Conservation (phyloP, 2,797 vertebrate genomes). For the Karalla daura region DNA sequence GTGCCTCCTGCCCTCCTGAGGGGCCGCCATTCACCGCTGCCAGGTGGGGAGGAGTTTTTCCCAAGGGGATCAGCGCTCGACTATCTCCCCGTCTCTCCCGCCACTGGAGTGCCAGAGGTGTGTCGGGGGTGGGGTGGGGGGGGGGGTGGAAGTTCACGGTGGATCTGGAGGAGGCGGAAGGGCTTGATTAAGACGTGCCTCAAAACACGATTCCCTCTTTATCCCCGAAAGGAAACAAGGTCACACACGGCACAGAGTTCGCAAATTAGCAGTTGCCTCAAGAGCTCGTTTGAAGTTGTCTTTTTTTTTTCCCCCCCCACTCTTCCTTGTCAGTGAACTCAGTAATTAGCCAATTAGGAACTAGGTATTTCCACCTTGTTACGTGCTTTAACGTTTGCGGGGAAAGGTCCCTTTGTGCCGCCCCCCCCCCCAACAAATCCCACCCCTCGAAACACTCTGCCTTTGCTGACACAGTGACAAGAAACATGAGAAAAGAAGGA, state of each 20-base stretch:
- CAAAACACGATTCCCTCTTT: slow-evolving; percentile 50
- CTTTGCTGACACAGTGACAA: slow-evolving; percentile 19
- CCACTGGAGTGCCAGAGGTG: slow-evolving; percentile 30
- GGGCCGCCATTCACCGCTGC: slow-evolving; percentile 62
- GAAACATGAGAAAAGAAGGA: slow-evolving; percentile 1
- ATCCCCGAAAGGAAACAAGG: slow-evolving; percentile 33
- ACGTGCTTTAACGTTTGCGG: slow-evolving; percentile 15
- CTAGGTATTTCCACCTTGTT: slow-evolving; percentile 37
- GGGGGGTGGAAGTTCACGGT: slow-evolving; percentile 39
- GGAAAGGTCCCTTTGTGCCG: slow-evolving; percentile 13
- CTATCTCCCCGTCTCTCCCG: slow-evolving; percentile 33
- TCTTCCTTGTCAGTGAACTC: slow-evolving; percentile 26
- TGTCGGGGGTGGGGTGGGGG: slow-evolving; percentile 41
- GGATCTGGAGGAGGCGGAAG: slow-evolving; percentile 46
- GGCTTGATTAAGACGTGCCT: slow-evolving; percentile 62
- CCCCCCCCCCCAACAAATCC: no score
- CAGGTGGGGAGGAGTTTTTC: slow-evolving; percentile 75
- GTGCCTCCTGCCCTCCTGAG: slow-evolving; percentile 57
- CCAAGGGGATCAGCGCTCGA: slow-evolving; percentile 54
- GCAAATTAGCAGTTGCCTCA: slow-evolving; percentile 47
- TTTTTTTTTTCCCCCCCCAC: slow-evolving; percentile 15
- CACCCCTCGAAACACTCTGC: no score
- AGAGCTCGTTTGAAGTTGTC: slow-evolving; percentile 26
- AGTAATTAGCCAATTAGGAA: slow-evolving; percentile 52
- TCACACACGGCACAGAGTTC: slow-evolving; percentile 43